Evolutionary conservation across 2,113 vertebrate species (phyloP).

Genomic region (Zosterops hypoxanthus): DNA sequence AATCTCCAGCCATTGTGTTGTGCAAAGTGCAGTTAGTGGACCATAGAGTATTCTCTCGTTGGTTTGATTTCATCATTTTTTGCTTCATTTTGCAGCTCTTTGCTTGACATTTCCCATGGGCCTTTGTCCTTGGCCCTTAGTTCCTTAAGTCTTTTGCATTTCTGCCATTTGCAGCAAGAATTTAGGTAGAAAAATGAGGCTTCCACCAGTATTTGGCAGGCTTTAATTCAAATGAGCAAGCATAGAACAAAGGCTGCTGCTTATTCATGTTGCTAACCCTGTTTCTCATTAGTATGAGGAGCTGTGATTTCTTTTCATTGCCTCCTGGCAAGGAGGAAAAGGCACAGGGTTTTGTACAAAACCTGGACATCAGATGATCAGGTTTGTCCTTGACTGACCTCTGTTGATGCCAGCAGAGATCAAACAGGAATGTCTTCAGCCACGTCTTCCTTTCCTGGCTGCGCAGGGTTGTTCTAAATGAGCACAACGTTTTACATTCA

Average conservation of each 20-base stretch:
- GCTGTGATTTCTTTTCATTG: slow-evolving; percentile 39
- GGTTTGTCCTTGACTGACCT: slow-evolving; percentile 33
- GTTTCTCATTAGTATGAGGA: slow-evolving; percentile 56
- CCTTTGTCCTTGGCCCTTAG: slow-evolving; percentile 13
- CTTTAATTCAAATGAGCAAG: slow-evolving; percentile 43
- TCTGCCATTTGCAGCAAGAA: slow-evolving; percentile 15
- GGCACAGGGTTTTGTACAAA: background rate
- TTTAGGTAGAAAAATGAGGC: slow-evolving; percentile 44
- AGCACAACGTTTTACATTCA: background rate
- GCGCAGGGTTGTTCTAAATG: background rate
- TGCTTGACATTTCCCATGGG: slow-evolving; percentile 22
- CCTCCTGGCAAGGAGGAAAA: slow-evolving; percentile 54
- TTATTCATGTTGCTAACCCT: slow-evolving; percentile 54
- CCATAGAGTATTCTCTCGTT: background rate
- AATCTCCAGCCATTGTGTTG: background rate
- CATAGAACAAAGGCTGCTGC: slow-evolving; percentile 33
- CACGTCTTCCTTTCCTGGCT: background rate
- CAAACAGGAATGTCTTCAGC: background rate
- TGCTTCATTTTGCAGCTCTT: slow-evolving; percentile 48
- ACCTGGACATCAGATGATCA: slow-evolving; percentile 21
- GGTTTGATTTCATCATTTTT: slow-evolving; percentile 41
- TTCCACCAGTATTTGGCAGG: slow-evolving; percentile 24
- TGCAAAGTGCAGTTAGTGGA: slow-evolving; percentile 25
- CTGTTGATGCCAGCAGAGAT: background rate
- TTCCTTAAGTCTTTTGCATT: slow-evolving; percentile 7